These are phyloP conservation scores for Sebastes baramenuke DNA, from an alignment of 2,797 vertebrate species.

Conservation along the genomic window DNA sequence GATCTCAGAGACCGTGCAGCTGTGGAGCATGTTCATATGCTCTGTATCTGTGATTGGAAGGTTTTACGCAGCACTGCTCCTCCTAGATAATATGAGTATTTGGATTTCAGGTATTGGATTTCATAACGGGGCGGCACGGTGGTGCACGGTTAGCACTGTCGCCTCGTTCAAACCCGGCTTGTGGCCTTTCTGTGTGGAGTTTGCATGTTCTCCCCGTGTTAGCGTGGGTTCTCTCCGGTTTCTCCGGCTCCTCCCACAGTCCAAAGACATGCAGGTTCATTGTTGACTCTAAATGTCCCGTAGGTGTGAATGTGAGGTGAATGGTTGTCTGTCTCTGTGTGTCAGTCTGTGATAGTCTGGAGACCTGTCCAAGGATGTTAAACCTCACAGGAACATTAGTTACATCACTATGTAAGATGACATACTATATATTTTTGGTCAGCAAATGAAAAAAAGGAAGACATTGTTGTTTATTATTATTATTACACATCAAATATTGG, in stretches of 20 bases:
- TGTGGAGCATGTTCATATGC: neutral
- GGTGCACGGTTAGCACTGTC: too few species aligned
- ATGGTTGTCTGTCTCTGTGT: too few species aligned
- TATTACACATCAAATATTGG: neutral
- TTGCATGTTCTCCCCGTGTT: too few species aligned
- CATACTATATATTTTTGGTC: neutral
- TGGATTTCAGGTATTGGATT: neutral
- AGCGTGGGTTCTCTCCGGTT: too few species aligned
- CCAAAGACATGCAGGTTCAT: too few species aligned
- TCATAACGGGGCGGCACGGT: too few species aligned
- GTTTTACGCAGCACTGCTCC: neutral
- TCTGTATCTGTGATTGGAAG: neutral
- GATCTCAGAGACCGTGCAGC: neutral
- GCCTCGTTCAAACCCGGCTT: fast-evolving
- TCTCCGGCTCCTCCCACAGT: too few species aligned
- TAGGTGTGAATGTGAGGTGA: too few species aligned
- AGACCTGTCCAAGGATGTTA: too few species aligned
- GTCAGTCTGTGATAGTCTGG: fast-evolving
- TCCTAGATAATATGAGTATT: neutral
- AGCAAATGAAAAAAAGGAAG: neutral
- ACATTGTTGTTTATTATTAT: neutral
- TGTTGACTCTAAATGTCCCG: too few species aligned
- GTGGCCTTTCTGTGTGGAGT: fast-evolving
- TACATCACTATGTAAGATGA: neutral
- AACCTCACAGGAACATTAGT: neutral